A percentile compares a stretch with the other conserved stretches of the same genome.
These are phyloP conservation scores for Neotoma lepida DNA, from an alignment of 2,113 vertebrate species.

Conservation along the genomic window DNA sequence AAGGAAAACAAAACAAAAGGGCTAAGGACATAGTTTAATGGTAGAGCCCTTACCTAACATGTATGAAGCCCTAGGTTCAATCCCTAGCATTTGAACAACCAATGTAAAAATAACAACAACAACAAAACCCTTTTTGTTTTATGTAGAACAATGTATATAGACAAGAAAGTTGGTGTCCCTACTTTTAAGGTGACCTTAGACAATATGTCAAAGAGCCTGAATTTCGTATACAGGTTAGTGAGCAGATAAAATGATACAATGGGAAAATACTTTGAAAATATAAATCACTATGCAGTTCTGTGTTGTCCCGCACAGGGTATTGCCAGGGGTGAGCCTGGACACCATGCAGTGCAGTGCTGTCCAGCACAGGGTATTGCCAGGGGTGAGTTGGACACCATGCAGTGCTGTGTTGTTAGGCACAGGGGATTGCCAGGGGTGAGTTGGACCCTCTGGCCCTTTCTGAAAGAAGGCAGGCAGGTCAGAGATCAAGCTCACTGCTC, in stretches of 20 bases:
- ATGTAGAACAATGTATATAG: background rate
- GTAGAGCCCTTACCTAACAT: background rate
- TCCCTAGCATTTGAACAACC: background rate
- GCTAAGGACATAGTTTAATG: background rate
- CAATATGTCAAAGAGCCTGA: background rate
- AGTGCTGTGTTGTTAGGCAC: background rate
- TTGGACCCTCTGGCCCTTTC: background rate
- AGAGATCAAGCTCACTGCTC: background rate
- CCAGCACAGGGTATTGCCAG: fast-evolving
- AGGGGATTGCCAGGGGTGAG: too few relatives aligned
- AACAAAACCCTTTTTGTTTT: background rate
- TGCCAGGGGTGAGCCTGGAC: too few relatives aligned
- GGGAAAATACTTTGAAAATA: background rate
- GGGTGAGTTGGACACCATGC: background rate
- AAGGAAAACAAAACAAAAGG: background rate
- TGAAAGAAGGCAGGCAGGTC: background rate
- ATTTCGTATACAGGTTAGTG: background rate
- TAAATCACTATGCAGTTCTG: background rate
- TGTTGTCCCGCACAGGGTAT: fast-evolving
- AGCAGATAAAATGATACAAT: background rate
- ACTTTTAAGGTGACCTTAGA: background rate
- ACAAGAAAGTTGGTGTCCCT: background rate
- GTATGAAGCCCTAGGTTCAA: background rate
- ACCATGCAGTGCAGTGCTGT: background rate
- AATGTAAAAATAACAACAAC: background rate